These are phyloP conservation scores for Limanda limanda DNA, from an alignment of 2,113 vertebrate species.

Conservation along the genomic window DNA sequence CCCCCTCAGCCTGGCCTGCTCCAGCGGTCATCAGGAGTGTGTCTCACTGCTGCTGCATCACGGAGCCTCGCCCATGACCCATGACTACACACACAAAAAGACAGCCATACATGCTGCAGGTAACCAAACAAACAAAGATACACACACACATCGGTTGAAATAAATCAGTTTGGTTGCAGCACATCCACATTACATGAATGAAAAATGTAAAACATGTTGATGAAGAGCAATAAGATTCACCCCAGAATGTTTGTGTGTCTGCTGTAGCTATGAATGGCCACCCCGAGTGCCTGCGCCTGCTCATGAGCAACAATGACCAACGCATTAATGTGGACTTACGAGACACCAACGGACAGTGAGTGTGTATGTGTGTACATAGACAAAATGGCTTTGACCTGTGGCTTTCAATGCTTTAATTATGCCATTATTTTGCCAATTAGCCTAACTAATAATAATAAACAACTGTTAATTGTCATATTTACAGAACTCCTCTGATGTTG, in stretches of 20 bases:
- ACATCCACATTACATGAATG: background rate
- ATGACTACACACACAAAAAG: conserved; percentile 93
- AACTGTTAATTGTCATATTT: background rate
- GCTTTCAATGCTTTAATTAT: background rate
- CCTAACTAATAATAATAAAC: background rate
- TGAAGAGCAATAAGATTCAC: background rate
- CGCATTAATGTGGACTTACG: conserved; percentile 91
- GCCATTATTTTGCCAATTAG: background rate
- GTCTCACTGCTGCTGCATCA: conserved; percentile 96
- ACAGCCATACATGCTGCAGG: conserved; percentile 96
- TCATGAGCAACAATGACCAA: conserved; percentile 92
- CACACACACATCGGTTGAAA: background rate
- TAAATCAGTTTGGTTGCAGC: background rate
- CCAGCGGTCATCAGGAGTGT: conserved; percentile 95
- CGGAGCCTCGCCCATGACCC: conserved; percentile 92
- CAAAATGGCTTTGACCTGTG: background rate
- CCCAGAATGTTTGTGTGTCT: conserved; percentile 27
- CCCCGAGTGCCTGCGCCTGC: conserved; percentile 92
- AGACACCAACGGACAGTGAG: conserved; percentile 96
- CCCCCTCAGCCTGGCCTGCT: conserved; percentile 92
- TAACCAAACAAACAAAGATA: conserved; percentile 53
- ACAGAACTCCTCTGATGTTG: conserved; percentile 95
- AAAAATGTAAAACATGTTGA: background rate
- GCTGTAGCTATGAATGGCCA: conserved; percentile 93
- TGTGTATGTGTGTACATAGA: conserved; percentile 42